Base-by-base conservation (phyloP, 2,888 invertebrate genomes). In the Oxystoma pomonae region DNA sequence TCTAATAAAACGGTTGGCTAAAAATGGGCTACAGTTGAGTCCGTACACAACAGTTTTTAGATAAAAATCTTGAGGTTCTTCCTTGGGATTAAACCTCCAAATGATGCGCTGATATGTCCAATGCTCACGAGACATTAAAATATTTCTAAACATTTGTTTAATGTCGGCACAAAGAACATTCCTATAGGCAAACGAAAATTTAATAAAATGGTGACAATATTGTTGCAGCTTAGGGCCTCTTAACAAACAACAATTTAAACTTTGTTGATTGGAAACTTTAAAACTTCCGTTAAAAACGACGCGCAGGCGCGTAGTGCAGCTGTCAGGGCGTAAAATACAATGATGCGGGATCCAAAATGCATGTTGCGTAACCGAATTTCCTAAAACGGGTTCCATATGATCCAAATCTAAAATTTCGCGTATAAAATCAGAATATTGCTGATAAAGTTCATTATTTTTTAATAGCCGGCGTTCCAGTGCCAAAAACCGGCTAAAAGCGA, bases 41-140 rank as follows among this genome's bases (percentile, higher is more conserved):
- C 67, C 65, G 20, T 62, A 67, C 1, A 60, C 64, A 9, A 64
- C 66, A 12, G 64, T 67, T 20, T 49, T 51, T 9, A 64, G 3
- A 16, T 58, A 17, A 55, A 53, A 55, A 16, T 58, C 55, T 53
- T 35, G 17, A 51, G 1, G 9, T 35, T 18, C 7, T n/a, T n/a
- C n/a, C n/a, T n/a, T n/a, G n/a, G n/a, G n/a, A n/a, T n/a, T n/a
- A n/a, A n/a, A n/a, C n/a, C 67, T 49, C 64, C 66, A 67, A 18
- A 67, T 50, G 20, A 67, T 66, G 51, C 55, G 51, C 16, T 67
- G 64, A 18, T 61, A 59, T 1, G n/a, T 17, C 9, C 55, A 20
- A 16, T 67, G 61, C 62, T 55, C n/a, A n/a, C n/a, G n/a, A n/a
- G n/a, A n/a, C n/a, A n/a, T n/a, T n/a, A n/a, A n/a, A n/a, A n/a